Conservation (phyloP, 1,140 invertebrate species). For the roundworm (Caenorhabditis elegans) region WBcel235 BX284603.4:9749001-9749500, state of each 20-base stretch:
- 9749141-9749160: too few species aligned
- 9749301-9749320: background rate
- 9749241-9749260: background rate
- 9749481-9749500: background rate
- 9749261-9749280: slow-evolving; percentile 4
- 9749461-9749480: background rate
- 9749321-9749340: too few species aligned
- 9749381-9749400: background rate
- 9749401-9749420: background rate
- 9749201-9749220: background rate
- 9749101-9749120: background rate
- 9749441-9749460: background rate
- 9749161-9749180: too few species aligned
- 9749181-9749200: too few species aligned
- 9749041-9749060: background rate
- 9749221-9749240: background rate
- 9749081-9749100: background rate
- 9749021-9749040: background rate
- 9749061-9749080: background rate
- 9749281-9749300: background rate
- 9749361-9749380: background rate
- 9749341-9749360: too few species aligned
- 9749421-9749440: background rate
- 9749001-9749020: background rate
- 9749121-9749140: too few species aligned